These are phyloP conservation scores for Lerema accius DNA, from an alignment of 1,140 invertebrate species.

Conservation along the genomic window DNA sequence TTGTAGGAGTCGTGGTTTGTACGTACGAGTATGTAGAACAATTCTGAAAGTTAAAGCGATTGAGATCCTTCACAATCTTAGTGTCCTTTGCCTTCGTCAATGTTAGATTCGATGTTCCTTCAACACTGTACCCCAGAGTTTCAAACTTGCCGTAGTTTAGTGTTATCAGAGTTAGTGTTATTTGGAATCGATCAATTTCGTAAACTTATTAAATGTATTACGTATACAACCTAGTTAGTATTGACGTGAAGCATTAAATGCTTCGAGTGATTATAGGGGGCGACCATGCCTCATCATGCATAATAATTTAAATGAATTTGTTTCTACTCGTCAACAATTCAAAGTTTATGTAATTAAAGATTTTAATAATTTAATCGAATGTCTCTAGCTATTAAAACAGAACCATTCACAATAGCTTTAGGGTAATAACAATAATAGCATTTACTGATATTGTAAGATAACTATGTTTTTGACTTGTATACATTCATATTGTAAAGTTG, in stretches of 20 bases:
- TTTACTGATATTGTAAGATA: constrained; percentile 76
- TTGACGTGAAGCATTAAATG: constrained; percentile 72
- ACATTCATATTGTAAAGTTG: constrained; percentile 78
- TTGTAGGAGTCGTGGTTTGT: constrained; percentile 70
- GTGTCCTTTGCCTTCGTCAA: constrained; percentile 64
- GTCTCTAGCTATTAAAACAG: constrained; percentile 64
- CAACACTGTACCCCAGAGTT: constrained; percentile 63
- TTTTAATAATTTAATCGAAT: constrained; percentile 56
- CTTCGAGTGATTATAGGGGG: constrained; percentile 65
- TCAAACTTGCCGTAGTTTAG: constrained; percentile 69
- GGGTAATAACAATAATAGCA: constrained; percentile 77
- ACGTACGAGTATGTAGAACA: constrained; percentile 52
- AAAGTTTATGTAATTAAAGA: constrained; percentile 42
- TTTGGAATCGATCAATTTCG: constrained; percentile 68
- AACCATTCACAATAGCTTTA: constrained; percentile 78
- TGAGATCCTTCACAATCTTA: constrained; percentile 51
- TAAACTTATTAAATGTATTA: constrained; percentile 72
- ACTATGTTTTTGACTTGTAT: constrained; percentile 82
- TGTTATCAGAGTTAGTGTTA: constrained; percentile 74
- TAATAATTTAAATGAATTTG: constrained; percentile 49
- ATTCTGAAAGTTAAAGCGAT: constrained; percentile 56
- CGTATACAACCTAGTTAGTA: constrained; percentile 69
- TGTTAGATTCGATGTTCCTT: constrained; percentile 73
- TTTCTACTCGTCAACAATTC: constrained; percentile 41
- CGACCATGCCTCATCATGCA: constrained; percentile 56